phyloP scores from a whole-genome alignment of 2,113 vertebrate species.

The Hydropotes inermis region DNA sequence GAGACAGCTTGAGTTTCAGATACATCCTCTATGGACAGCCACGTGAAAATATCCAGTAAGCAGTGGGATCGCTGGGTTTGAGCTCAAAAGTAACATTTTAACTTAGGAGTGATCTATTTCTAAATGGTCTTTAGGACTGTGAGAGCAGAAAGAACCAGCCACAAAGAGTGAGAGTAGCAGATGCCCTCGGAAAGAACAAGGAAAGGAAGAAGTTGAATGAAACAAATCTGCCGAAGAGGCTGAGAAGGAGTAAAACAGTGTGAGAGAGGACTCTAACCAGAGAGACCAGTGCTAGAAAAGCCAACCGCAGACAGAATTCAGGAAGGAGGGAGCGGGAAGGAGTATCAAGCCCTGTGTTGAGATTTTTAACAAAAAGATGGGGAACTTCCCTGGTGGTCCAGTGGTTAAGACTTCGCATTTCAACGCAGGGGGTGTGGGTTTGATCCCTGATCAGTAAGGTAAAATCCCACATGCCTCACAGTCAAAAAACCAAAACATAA shows the following conservation, averaged over 20 bases:
- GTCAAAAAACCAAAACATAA: not conserved
- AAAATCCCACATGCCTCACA: not conserved
- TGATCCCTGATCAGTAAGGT: not conserved
- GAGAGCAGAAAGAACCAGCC: not conserved
- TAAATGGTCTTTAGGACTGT: not conserved
- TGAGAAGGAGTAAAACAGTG: not conserved
- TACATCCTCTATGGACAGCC: not conserved
- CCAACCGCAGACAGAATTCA: not conserved
- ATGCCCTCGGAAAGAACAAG: not conserved
- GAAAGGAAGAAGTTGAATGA: not conserved
- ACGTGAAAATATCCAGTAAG: not conserved
- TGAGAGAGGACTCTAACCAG: not conserved
- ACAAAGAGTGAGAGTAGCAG: not conserved
- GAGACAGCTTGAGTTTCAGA: not conserved
- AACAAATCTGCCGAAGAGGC: not conserved
- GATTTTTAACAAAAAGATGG: not conserved
- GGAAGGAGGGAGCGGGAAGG: not conserved
- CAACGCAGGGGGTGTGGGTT: not conserved
- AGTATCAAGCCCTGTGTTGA: not conserved
- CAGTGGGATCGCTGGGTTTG: not conserved
- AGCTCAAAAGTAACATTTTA: not conserved
- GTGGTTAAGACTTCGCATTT: not conserved
- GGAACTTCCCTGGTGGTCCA: not conserved
- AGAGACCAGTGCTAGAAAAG: not conserved
- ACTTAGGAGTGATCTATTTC: not conserved